Percentiles rank a stretch among this genome's conserved stretches.
Conservation (phyloP, 2,888 invertebrate species). For the Pollenia amentaria region DNA sequence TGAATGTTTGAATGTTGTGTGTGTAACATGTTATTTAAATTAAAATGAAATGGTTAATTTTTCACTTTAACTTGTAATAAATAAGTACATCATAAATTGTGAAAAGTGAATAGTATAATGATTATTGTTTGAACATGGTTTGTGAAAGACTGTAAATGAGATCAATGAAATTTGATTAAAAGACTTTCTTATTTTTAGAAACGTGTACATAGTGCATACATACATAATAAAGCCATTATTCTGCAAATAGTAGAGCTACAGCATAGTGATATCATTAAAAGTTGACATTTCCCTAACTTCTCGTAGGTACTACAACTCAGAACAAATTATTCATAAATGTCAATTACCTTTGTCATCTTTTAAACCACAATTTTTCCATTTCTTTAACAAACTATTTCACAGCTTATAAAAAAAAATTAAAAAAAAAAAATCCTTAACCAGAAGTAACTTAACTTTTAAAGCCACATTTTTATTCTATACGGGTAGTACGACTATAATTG, state of each 20-base stretch:
- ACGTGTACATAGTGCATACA: too few relatives aligned
- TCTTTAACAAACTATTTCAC: slow-evolving; percentile 15
- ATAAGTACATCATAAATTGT: background rate
- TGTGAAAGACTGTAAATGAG: background rate
- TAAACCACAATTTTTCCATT: background rate
- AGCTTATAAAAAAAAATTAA: background rate
- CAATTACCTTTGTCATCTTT: background rate
- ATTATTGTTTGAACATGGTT: background rate
- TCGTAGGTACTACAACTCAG: too few relatives aligned
- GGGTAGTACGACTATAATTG: too few relatives aligned
- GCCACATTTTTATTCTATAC: slow-evolving; percentile 16
- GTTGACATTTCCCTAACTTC: too few relatives aligned
- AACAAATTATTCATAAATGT: background rate
- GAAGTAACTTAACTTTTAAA: too few relatives aligned
- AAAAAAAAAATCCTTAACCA: background rate
- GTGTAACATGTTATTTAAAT: slow-evolving; percentile 25
- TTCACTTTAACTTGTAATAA: slow-evolving; percentile 12
- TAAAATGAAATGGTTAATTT: background rate
- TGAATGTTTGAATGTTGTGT: background rate
- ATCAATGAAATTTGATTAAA: background rate
- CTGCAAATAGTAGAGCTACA: too few relatives aligned
- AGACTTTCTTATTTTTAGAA: background rate
- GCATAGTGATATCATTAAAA: too few relatives aligned
- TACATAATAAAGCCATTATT: too few relatives aligned
- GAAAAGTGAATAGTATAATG: background rate